Conservation (phyloP, 2,888 invertebrate species). For the Stictocephala bisonia region DNA sequence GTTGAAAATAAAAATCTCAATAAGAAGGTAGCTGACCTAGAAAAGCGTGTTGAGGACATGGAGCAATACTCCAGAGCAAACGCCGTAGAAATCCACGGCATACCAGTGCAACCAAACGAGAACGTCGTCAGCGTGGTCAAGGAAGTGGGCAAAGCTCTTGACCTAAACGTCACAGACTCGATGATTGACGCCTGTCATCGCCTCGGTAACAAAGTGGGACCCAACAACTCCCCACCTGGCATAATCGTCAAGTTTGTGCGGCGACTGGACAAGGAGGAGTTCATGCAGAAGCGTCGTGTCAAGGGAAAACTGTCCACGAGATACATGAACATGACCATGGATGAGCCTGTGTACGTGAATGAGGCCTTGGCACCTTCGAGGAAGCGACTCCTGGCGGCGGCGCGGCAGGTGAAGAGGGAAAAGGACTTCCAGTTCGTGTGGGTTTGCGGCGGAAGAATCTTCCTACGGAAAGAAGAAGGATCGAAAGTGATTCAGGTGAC, state of each 20-base stretch:
- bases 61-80: neutral
- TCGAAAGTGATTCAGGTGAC: no score
- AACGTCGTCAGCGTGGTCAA: neutral
- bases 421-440: neutral
- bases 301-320: constrained; percentile 28
- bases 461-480: neutral
- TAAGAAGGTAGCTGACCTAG: neutral
- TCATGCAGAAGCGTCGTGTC: neutral
- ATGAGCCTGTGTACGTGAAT: constrained; percentile 24
- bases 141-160: neutral
- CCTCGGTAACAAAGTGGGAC: constrained; percentile 1
- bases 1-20: neutral
- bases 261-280: constrained; percentile 17
- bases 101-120: neutral
- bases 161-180: neutral
- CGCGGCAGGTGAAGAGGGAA: constrained; percentile 5
- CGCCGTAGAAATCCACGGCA: neutral
- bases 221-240: constrained; percentile 3
- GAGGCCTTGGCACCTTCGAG: constrained; percentile 10
- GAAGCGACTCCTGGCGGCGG: constrained; percentile 9
- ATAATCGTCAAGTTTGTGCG: constrained; percentile 33
- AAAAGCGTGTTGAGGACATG: neutral
- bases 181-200: constrained; percentile 19
- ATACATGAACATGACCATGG: constrained; percentile 1
- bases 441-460: neutral